Conservation (phyloP, 1,140 invertebrate species). For the Leguminivora glycinivorella region DNA sequence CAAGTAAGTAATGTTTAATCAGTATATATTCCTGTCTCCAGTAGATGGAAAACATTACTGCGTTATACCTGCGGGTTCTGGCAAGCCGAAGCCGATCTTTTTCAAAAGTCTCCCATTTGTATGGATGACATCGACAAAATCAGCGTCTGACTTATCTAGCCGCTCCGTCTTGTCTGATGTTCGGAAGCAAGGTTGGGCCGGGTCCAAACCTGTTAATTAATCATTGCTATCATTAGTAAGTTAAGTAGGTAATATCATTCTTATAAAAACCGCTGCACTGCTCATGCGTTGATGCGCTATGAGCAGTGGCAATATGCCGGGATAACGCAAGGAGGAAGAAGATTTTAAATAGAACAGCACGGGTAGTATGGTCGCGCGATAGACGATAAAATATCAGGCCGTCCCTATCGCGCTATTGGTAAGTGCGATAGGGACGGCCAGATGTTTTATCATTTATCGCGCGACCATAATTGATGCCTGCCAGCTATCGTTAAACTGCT, state of each 20-base stretch:
- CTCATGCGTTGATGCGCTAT: no score
- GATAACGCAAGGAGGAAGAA: no score
- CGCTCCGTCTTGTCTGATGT: constrained; percentile 68
- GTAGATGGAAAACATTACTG: background rate
- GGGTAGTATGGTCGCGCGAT: no score
- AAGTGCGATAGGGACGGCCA: no score
- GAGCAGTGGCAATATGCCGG: no score
- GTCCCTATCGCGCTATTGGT: background rate
- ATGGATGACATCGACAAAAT: constrained; percentile 84
- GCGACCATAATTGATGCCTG: no score
- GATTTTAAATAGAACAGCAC: no score
- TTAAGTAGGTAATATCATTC: no score
- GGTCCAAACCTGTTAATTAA: constrained; percentile 79
- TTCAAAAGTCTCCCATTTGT: constrained; percentile 79
- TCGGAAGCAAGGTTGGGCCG: constrained; percentile 83
- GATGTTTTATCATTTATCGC: no score
- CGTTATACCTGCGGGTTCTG: constrained; percentile 74
- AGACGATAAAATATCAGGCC: no score
- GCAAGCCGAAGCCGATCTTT: constrained; percentile 79
- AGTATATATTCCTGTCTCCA: background rate
- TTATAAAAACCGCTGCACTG: no score
- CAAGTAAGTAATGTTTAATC: background rate
- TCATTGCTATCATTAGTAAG: background rate
- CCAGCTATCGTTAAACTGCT: background rate
- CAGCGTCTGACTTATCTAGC: constrained; percentile 80